Percentiles rank a stretch among this genome's conserved stretches.
Conservation (phyloP, 2,113 vertebrate genomes). For the Phalacrocorax pelagicus region DNA sequence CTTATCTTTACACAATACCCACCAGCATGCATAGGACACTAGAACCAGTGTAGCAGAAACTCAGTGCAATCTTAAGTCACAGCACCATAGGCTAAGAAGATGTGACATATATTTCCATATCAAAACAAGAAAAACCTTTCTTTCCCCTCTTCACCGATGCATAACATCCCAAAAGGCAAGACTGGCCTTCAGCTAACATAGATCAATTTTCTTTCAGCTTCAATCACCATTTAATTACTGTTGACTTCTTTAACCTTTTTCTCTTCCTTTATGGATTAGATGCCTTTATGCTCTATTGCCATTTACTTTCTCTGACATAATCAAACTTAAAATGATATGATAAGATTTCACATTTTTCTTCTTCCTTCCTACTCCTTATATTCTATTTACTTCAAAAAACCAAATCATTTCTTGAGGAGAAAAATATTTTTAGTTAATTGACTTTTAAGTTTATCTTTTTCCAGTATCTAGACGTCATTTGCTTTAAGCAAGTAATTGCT, state of each 20-base stretch:
- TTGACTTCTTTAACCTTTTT: conserved; percentile 77
- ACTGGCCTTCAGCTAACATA: conserved; percentile 74
- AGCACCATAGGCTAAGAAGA: conserved; percentile 66
- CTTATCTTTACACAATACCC: conserved; percentile 63
- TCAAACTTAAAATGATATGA: conserved; percentile 68
- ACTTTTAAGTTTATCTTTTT: conserved; percentile 55
- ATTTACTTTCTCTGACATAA: conserved; percentile 69
- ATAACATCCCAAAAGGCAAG: conserved; percentile 73
- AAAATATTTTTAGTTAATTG: conserved; percentile 54
- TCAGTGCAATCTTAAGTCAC: conserved; percentile 56
- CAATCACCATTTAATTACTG: conserved; percentile 76
- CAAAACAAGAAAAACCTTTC: conserved; percentile 71
- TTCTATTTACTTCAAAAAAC: conserved; percentile 56
- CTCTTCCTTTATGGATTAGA: conserved; percentile 71
- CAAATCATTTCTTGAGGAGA: conserved; percentile 49
- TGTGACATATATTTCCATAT: conserved; percentile 72
- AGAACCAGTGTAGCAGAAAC: conserved; percentile 56
- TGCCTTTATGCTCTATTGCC: conserved; percentile 64
- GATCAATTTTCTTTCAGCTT: conserved; percentile 75
- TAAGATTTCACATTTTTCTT: conserved; percentile 61
- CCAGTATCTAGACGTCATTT: neutral
- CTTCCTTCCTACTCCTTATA: conserved; percentile 42
- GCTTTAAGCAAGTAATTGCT: conserved; percentile 47
- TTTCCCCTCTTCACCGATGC: conserved; percentile 63
- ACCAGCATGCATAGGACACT: conserved; percentile 47